These are phyloP conservation scores for Oscheius sp. DNA, from an alignment of 2,888 invertebrate genomes.

Conservation along the genomic window DNA sequence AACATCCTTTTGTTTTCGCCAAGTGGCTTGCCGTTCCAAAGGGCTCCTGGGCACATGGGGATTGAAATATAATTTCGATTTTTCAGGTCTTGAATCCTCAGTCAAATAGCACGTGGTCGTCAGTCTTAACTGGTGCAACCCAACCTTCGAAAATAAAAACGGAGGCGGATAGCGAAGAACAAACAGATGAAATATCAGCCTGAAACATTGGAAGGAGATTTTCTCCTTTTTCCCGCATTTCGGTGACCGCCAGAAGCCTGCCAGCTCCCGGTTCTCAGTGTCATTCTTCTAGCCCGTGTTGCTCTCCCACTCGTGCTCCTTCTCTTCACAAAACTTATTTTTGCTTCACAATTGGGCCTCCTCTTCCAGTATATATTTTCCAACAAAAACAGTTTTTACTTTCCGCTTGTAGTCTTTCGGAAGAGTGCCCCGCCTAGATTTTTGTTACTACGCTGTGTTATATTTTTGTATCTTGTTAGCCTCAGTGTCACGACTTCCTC, in stretches of 20 bases:
- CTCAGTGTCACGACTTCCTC: conserved; percentile 19
- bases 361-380: neutral
- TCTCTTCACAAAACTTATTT: conserved; percentile 6
- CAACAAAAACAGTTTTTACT: too few species aligned
- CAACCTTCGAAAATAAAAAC: neutral
- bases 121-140: neutral
- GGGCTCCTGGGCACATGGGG: too few species aligned
- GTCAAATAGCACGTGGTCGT: conserved; percentile 5
- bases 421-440: conserved; percentile 2
- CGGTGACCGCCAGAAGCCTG: conserved; percentile 29
- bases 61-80: too few species aligned
- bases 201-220: conserved; percentile 2
- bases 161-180: conserved; percentile 13
- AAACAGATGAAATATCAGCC: too few species aligned
- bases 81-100: conserved; percentile 13
- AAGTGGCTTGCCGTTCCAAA: too few species aligned
- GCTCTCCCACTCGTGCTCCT: conserved; percentile 11
- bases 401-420: conserved; percentile 26
- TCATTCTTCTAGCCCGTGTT: conserved; percentile 30
- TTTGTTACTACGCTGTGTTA: conserved; percentile 17
- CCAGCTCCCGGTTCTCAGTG: conserved; percentile 31
- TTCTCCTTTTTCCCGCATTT: conserved; percentile 15
- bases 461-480: conserved; percentile 17
- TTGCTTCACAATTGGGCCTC: conserved; percentile 12
- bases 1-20: too few species aligned